phyloP scores from a whole-genome alignment of 2,113 vertebrate species.

The Puffinus mauretanicus region DNA sequence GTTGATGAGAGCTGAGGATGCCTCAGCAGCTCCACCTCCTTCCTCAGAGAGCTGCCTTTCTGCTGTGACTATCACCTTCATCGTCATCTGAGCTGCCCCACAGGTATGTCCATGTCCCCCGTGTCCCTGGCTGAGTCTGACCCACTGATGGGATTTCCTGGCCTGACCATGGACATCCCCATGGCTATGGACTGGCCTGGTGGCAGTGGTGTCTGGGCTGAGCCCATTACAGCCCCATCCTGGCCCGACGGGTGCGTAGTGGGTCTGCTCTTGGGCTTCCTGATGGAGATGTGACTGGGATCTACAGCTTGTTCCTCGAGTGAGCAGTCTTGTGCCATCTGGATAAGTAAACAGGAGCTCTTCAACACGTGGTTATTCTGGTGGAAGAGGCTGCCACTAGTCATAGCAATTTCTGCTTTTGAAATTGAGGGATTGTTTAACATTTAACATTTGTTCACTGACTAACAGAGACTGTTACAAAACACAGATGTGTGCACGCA shows the following conservation, averaged over 20 bases:
- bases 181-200: not conserved
- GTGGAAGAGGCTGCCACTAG: not conserved
- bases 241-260: accelerated
- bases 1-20: not conserved
- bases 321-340: not conserved
- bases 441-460: not conserved
- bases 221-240: not conserved
- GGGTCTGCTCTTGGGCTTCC: not conserved
- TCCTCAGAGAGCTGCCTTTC: not conserved
- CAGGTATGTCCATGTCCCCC: not conserved
- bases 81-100: accelerated
- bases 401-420: not conserved
- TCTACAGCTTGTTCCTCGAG: not conserved
- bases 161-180: accelerated
- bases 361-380: not conserved
- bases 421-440: not conserved
- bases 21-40: not conserved
- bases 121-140: not conserved
- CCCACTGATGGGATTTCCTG: not conserved
- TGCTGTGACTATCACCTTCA: not conserved
- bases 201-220: not conserved
- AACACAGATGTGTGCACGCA: not conserved
- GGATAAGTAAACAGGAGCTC: not conserved
- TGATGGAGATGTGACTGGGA: not conserved
- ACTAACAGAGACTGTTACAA: not conserved